Conservation (phyloP, 2,888 invertebrate genomes). For the Thelaira solivaga region DNA sequence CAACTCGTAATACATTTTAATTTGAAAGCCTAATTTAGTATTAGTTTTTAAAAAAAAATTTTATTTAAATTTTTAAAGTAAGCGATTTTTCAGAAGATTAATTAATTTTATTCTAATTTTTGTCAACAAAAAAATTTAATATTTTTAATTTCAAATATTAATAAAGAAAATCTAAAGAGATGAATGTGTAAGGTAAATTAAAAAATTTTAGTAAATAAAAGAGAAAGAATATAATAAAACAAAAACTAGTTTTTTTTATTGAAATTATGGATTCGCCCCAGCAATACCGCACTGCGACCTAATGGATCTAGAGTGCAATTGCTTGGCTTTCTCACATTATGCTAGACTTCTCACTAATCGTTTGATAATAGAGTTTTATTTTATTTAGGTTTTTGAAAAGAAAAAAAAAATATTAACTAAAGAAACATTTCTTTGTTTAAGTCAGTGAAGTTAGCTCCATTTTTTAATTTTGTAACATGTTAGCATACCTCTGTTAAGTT, state of each 20-base stretch:
- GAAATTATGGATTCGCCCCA: too few species aligned
- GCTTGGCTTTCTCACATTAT: too few species aligned
- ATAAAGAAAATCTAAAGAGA: slow-evolving; percentile 28
- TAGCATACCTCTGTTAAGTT: too few species aligned
- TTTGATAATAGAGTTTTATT: too few species aligned
- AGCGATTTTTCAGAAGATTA: background rate
- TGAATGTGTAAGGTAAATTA: slow-evolving; percentile 48
- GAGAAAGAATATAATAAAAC: slow-evolving; percentile 29
- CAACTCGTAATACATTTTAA: background rate
- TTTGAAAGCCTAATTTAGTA: background rate
- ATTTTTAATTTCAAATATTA: slow-evolving; percentile 22
- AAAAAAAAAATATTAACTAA: too few species aligned
- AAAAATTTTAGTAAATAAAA: slow-evolving; percentile 54
- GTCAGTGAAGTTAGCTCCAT: too few species aligned
- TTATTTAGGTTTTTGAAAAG: too few species aligned
- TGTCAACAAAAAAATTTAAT: background rate
- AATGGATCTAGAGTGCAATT: too few species aligned
- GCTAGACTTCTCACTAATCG: too few species aligned
- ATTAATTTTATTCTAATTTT: slow-evolving; percentile 18
- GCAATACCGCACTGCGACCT: too few species aligned
- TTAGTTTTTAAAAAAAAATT: background rate
- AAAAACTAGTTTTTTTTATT: background rate
- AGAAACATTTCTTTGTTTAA: too few species aligned
- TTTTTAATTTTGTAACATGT: too few species aligned
- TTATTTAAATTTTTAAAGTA: background rate